Percentiles rank a stretch among this genome's conserved stretches.
phyloP scores from a whole-genome alignment of 2,113 vertebrate species.

The Scomber scombrus region DNA sequence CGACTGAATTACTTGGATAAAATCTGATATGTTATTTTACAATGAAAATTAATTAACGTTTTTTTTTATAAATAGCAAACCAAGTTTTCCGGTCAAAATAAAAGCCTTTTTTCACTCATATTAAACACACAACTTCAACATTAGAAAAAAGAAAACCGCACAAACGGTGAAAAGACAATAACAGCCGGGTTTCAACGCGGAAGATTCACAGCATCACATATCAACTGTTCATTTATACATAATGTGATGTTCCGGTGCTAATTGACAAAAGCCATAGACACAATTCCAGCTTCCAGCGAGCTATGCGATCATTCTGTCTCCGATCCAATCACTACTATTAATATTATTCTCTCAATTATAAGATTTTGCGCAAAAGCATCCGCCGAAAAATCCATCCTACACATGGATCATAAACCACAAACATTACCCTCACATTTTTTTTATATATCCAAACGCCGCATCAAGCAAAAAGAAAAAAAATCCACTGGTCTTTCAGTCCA shows the following conservation, averaged over 20 bases:
- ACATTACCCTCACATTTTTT: conserved; percentile 63
- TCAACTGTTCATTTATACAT: background rate
- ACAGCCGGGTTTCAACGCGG: background rate
- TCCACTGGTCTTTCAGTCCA: conserved; percentile 74
- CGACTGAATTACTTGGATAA: background rate
- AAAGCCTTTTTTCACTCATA: background rate
- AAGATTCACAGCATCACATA: background rate
- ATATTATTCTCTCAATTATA: conserved; percentile 6
- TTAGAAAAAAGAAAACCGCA: background rate
- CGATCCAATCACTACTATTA: background rate
- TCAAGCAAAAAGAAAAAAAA: conserved; percentile 59
- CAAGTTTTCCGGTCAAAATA: conserved; percentile 32
- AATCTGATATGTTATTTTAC: background rate
- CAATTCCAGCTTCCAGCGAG: conserved; percentile 23
- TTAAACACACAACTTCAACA: conserved; percentile 14
- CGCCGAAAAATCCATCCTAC: conserved; percentile 7
- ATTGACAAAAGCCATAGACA: conserved; percentile 29
- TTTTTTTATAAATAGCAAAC: background rate
- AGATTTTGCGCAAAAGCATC: conserved; percentile 28
- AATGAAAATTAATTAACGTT: background rate
- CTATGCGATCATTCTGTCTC: conserved; percentile 9
- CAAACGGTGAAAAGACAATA: background rate
- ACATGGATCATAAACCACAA: conserved; percentile 57
- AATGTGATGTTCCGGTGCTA: conserved; percentile 9
- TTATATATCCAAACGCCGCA: conserved; percentile 75